Conservation (phyloP, 2,797 vertebrate genomes). For the Liparis tanakae region DNA sequence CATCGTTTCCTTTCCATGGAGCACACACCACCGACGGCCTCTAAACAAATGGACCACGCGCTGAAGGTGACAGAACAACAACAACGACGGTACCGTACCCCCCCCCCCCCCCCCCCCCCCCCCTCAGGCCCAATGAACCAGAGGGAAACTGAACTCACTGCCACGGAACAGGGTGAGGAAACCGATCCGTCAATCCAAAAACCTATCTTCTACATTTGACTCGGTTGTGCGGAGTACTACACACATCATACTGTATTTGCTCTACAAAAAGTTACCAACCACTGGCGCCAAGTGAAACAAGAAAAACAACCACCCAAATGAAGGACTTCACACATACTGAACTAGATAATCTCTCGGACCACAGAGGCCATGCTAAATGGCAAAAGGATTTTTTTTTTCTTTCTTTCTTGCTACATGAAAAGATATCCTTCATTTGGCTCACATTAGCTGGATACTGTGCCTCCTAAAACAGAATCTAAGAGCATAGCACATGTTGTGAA, state of each 20-base stretch:
- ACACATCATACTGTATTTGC: constrained; percentile 49
- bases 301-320: constrained; percentile 51
- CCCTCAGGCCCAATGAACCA: constrained; percentile 37
- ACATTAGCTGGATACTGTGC: constrained; percentile 71
- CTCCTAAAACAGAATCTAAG: constrained; percentile 66
- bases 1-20: constrained; percentile 26
- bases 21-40: constrained; percentile 23
- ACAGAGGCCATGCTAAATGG: constrained; percentile 60
- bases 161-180: constrained; percentile 34
- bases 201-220: constrained; percentile 37
- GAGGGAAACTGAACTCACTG: constrained; percentile 29
- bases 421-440: constrained; percentile 81
- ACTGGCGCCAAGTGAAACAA: constrained; percentile 47
- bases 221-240: constrained; percentile 60
- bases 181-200: constrained; percentile 33
- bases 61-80: constrained; percentile 39
- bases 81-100: constrained; percentile 34
- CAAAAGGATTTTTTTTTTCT: constrained; percentile 55
- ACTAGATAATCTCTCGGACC: constrained; percentile 70
- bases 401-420: constrained; percentile 75
- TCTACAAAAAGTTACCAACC: constrained; percentile 55
- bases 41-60: constrained; percentile 41
- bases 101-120: too few species aligned
- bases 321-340: constrained; percentile 65
- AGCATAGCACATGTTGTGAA: constrained; percentile 56